A percentile compares a stretch with the other conserved stretches of the same genome.
Conservation (phyloP, 2,113 vertebrate genomes). For the Pedionomus torquatus region DNA sequence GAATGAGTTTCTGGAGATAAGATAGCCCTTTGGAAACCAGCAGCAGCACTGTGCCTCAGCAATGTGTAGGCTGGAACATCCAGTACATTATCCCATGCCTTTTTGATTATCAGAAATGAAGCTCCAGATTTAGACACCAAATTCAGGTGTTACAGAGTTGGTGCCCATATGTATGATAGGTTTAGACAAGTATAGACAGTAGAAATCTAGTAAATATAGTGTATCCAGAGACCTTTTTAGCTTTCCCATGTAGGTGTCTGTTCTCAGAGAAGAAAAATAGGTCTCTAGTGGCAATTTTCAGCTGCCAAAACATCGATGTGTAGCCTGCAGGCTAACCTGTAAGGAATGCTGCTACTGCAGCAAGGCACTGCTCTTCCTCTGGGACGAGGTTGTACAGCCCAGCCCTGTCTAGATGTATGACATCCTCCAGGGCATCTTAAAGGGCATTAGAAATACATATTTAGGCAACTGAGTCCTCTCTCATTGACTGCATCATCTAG, state of each 20-base stretch:
- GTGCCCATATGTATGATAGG: neutral
- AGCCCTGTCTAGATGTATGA: neutral
- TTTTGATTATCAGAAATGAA: neutral
- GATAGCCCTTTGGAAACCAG: neutral
- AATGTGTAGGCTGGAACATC: neutral
- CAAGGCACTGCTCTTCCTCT: neutral
- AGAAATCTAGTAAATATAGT: neutral
- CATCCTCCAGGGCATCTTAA: neutral
- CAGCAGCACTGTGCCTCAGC: neutral
- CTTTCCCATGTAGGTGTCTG: neutral
- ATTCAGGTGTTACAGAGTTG: neutral
- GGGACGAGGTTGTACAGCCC: neutral
- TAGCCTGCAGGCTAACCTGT: neutral
- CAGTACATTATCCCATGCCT: neutral
- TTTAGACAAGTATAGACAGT: neutral
- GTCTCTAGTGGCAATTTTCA: neutral
- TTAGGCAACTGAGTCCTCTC: neutral
- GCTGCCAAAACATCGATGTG: neutral
- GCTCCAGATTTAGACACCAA: neutral
- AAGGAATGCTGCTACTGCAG: neutral
- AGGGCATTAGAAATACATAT: neutral
- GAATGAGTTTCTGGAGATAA: neutral
- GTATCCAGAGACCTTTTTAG: neutral
- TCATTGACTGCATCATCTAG: neutral
- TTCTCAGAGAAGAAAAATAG: neutral